Conservation (phyloP, 2,888 invertebrate genomes). For the Quadroppia sp. region DNA sequence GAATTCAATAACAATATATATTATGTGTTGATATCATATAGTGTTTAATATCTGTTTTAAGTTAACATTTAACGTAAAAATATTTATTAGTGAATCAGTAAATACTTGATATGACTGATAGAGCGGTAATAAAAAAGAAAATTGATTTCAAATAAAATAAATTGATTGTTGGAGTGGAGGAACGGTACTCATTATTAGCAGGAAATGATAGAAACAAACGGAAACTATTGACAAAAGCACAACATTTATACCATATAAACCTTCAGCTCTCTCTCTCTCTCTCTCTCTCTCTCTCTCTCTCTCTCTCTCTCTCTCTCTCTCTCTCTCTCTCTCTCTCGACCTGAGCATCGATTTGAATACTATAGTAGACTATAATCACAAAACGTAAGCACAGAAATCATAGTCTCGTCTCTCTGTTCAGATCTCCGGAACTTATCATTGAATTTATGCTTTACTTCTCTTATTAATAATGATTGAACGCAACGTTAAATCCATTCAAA, state of each 20-base stretch:
- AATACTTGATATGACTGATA: not conserved
- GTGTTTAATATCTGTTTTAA: no score
- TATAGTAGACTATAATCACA: no score
- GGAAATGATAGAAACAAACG: conserved; percentile 16
- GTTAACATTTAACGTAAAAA: no score
- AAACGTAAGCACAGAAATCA: not conserved
- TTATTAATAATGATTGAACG: not conserved
- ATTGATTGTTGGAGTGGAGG: conserved; percentile 6
- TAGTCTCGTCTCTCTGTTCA: not conserved
- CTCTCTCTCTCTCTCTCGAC: not conserved
- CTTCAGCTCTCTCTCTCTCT: not conserved
- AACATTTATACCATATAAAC: not conserved
- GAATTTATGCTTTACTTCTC: conserved; percentile 20
- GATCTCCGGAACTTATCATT: conserved; percentile 5
- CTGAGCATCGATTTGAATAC: no score
- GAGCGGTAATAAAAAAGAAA: not conserved
- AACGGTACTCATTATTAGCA: not conserved
- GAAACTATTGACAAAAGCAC: conserved; percentile 22
- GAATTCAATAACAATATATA: no score
- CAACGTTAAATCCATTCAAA: not conserved
- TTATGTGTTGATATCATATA: no score
- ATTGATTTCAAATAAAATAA: not conserved
- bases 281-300: not conserved
- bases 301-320: not conserved
- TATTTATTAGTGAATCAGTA: not conserved